phyloP scores from a whole-genome alignment of 1,140 invertebrate species.

The Chrysopa pallens region DNA sequence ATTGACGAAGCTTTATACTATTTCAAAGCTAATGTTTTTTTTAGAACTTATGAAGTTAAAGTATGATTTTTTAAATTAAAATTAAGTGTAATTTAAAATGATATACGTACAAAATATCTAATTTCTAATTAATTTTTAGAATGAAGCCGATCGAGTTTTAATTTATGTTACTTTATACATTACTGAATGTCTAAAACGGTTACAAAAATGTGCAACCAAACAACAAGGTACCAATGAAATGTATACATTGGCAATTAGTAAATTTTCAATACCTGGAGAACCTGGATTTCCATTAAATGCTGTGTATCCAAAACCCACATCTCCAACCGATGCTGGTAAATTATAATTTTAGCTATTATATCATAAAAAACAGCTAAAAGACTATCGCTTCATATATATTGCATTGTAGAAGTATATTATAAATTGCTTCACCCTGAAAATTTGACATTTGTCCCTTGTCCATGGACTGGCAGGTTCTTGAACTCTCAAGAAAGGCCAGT shows the following conservation, averaged over 20 bases:
- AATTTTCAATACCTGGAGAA: conserved; percentile 95
- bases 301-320: conserved; percentile 83
- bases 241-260: conserved; percentile 85
- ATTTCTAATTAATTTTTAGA: conserved; percentile 36
- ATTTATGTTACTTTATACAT: conserved; percentile 99
- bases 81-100: conserved; percentile 1
- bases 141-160: conserved; percentile 83
- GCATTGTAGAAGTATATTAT: no score
- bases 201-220: conserved; percentile 82
- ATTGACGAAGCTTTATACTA: conserved; percentile 95
- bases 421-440: no score
- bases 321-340: conserved; percentile 55
- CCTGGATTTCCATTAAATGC: conserved; percentile 91
- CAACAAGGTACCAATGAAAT: conserved; percentile 87
- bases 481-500: no score
- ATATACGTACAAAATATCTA: not conserved
- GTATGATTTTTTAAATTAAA: conserved; percentile 24
- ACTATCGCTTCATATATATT: no score
- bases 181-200: conserved; percentile 89
- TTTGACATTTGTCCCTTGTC: no score
- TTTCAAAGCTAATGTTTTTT: conserved; percentile 99
- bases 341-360: conserved; percentile 5
- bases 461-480: no score
- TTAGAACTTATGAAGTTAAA: conserved; percentile 97
- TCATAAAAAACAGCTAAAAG: no score